Evolutionary conservation across 2,113 vertebrate species (phyloP).

Genomic region (Haliaeetus leucogaster): DNA sequence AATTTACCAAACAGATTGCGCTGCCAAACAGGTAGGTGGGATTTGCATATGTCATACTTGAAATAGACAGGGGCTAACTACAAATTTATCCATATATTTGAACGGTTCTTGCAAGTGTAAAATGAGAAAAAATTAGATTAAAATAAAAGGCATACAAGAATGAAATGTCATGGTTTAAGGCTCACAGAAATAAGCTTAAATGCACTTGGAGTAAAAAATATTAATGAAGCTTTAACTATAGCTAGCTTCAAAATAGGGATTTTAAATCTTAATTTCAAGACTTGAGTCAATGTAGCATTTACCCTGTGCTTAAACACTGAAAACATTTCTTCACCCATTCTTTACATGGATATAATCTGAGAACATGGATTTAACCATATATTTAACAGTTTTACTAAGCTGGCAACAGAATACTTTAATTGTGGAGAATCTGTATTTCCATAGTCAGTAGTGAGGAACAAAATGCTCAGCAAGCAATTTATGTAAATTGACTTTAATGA

Average conservation of each 20-base stretch:
- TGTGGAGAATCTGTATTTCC: background rate
- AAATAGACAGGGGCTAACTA: background rate
- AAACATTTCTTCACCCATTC: background rate
- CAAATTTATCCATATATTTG: background rate
- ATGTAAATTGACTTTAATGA: conserved; percentile 19
- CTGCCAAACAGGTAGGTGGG: background rate
- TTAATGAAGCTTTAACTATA: background rate
- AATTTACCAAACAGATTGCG: conserved; percentile 26
- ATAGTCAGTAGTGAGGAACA: background rate
- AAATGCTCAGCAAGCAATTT: background rate
- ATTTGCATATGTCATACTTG: background rate
- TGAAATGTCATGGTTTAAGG: background rate
- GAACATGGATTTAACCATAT: background rate
- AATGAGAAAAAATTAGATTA: background rate
- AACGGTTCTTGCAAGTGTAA: background rate
- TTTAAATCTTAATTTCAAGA: background rate
- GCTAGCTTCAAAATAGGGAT: background rate
- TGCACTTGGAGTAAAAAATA: background rate
- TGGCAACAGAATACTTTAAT: background rate
- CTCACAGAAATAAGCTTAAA: background rate
- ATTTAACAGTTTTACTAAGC: background rate
- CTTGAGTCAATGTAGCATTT: background rate
- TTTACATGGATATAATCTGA: background rate
- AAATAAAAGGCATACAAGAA: background rate
- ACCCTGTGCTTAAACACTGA: background rate